Evolutionary conservation across 2,113 vertebrate genomes (phyloP), one percentile per base, ranked within the genome.

Genomic region (Riparia riparia): DNA sequence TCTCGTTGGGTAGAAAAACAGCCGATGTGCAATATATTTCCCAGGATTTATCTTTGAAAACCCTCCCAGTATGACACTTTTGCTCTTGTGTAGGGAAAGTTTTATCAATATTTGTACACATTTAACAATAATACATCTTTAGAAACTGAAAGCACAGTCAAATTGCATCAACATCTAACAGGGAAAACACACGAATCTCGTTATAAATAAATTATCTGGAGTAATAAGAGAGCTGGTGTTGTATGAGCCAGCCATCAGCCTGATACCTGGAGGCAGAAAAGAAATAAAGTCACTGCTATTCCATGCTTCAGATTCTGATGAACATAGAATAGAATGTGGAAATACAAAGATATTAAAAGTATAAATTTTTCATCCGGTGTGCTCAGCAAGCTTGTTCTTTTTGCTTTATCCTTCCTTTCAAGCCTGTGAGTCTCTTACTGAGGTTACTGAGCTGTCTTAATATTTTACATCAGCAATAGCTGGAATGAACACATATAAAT

Each of bases 321-420:
- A 94, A 56, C 74, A 18, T 20, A 20, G 41, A 97, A 61, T 22
- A 89, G 78, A 88, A 86, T 92, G 86, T 76, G 89, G 69, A 96
- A 97, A 97, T 95, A 90, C 32, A 41, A 86, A 96, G 92, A 87
- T 94, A 92, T 95, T 92, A 96, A 96, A 95, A 89, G 80, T 90
- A 86, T 84, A 85, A 97, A 95, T 95, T 77, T 97, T 95, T 97
- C 49, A 95, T 93, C n/a, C 86, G 50, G 25, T 6, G 26, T 80
- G 70, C 86, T 87, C 45, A 71, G 80, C 44, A 47, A 63, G 49
- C 85, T 71, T 96, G 73, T 89, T 95, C 74, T 93, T 87, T 85
- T 71, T 74, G 24, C 69, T 61, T 58, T 65, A 56, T 65, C 31
- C 80, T 8, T 32, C 63, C 84, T 79, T 76, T 94, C 83, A 92